phyloP scores from a whole-genome alignment of 2,797 vertebrate species.

The Siniperca scherzeri region DNA sequence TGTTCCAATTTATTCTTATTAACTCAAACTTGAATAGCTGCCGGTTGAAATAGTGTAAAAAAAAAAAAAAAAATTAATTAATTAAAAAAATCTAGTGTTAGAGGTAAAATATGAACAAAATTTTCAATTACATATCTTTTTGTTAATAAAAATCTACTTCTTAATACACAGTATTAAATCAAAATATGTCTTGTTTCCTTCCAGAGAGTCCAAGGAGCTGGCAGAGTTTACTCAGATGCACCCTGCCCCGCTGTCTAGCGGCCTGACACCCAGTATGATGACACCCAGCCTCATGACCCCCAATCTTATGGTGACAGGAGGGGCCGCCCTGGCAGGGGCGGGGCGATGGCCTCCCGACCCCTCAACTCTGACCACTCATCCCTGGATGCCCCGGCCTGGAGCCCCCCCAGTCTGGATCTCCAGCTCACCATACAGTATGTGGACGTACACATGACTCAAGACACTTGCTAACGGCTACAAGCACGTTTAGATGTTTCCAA shows the following conservation, averaged over 20 bases:
- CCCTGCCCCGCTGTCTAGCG: conserved; percentile 86
- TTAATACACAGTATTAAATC: neutral
- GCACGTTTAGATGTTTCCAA: conserved; percentile 13
- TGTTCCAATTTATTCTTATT: neutral
- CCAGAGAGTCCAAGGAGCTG: conserved; percentile 96
- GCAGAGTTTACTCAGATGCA: conserved; percentile 93
- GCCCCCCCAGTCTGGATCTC: conserved; percentile 95
- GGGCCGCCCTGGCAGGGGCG: conserved; percentile 87
- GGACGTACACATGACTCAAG: conserved; percentile 24
- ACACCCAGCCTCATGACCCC: conserved; percentile 83
- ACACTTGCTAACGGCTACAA: neutral
- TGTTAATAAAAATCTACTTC: neutral
- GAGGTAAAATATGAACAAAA: neutral
- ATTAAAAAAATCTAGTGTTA: too few relatives aligned
- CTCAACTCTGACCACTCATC: conserved; percentile 92
- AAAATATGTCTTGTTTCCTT: conserved; percentile 10
- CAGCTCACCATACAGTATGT: conserved; percentile 92
- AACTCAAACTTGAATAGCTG: neutral
- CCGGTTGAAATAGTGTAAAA: neutral
- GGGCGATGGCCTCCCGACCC: conserved; percentile 94
- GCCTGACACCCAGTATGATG: conserved; percentile 89
- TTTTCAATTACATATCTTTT: neutral
- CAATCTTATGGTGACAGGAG: conserved; percentile 94
- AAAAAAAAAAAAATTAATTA: too few relatives aligned
- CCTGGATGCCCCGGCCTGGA: conserved; percentile 93